phyloP scores from a whole-genome alignment of 2,888 invertebrate species.

The Stramonita haemastoma region DNA sequence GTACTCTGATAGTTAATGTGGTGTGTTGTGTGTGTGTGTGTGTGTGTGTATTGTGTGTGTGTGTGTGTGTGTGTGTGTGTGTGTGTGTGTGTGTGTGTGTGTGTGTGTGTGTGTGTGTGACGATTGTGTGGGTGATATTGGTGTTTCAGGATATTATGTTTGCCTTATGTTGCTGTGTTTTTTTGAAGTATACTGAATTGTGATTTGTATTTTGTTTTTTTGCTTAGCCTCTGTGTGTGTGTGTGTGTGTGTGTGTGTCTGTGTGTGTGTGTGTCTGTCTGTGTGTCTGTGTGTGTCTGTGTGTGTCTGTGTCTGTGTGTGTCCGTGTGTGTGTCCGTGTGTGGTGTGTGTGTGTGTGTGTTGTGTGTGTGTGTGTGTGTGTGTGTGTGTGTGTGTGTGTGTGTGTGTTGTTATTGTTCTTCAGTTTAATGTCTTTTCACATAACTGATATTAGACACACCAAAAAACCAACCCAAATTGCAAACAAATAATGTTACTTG shows the following conservation, averaged over 20 bases:
- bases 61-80: background rate
- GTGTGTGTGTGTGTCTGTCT: background rate
- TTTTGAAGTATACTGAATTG: background rate
- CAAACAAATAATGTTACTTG: too few relatives aligned
- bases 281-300: too few relatives aligned
- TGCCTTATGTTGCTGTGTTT: background rate
- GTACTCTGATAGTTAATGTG: background rate
- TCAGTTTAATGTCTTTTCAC: too few relatives aligned
- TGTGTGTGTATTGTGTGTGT: background rate
- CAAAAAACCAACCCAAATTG: too few relatives aligned
- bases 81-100: slow-evolving; percentile 7
- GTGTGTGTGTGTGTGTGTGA: background rate
- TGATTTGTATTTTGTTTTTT: background rate
- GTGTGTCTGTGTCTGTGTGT: background rate
- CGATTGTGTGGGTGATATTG: too few relatives aligned
- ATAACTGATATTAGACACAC: too few relatives aligned
- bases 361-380: background rate
- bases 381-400: background rate
- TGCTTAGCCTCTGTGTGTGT: background rate
- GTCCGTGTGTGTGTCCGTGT: background rate
- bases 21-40: background rate
- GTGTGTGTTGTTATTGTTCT: too few relatives aligned
- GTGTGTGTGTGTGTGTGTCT: slow-evolving; percentile 19
- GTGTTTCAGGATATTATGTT: background rate
- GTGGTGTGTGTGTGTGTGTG: background rate